These are phyloP conservation scores for Microvelia longipes DNA, from an alignment of 1,140 invertebrate species.

Conservation along the genomic window DNA sequence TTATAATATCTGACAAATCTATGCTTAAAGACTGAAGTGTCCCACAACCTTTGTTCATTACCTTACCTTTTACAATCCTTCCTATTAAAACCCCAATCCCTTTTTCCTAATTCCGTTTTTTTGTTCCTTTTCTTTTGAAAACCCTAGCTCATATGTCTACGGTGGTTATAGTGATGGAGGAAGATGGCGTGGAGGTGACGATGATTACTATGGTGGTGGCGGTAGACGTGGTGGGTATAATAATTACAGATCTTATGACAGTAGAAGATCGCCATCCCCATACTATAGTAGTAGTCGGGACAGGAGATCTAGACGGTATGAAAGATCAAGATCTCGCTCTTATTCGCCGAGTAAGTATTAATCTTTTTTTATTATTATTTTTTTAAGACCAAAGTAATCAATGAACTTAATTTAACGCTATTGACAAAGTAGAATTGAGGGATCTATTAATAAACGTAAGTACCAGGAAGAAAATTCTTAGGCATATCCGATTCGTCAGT, in stretches of 20 bases:
- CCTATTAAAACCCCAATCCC: too few species aligned
- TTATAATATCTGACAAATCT: too few species aligned
- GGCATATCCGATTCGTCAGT: background rate
- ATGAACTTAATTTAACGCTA: background rate
- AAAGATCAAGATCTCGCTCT: constrained; percentile 61
- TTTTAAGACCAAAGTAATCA: background rate
- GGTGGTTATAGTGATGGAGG: too few species aligned
- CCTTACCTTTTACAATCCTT: too few species aligned
- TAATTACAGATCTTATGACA: constrained; percentile 24
- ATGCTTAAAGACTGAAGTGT: too few species aligned
- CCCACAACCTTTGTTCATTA: too few species aligned
- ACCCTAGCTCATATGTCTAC: too few species aligned
- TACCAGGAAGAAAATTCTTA: background rate
- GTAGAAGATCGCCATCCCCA: constrained; percentile 41
- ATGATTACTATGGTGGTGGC: constrained; percentile 26
- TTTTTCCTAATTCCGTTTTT: too few species aligned
- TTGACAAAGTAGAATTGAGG: background rate
- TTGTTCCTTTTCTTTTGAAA: too few species aligned
- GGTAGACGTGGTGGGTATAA: constrained; percentile 25
- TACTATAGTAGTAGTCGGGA: constrained; percentile 39
- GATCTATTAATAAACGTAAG: background rate
- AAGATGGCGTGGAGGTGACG: constrained; percentile 11
- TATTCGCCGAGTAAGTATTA: constrained; percentile 67
- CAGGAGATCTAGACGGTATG: constrained; percentile 36
- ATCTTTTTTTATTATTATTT: background rate